These are phyloP conservation scores for Squalus acanthias DNA, from an alignment of 2,797 vertebrate species.

Conservation along the genomic window DNA sequence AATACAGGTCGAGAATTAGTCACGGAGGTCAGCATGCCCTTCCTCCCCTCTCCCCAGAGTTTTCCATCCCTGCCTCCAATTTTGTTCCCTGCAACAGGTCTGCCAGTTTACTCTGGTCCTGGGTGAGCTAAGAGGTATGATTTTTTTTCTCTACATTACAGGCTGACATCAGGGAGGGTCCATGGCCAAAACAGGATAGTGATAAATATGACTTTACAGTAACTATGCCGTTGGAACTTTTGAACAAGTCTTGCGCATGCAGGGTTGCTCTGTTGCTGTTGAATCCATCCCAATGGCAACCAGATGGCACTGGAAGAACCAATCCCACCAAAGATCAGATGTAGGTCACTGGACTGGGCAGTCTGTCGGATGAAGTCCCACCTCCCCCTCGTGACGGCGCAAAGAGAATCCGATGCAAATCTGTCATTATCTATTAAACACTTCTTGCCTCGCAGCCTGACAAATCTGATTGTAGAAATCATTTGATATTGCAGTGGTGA, in stretches of 20 bases:
- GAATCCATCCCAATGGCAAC: neutral
- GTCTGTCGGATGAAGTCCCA: neutral
- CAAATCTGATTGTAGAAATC: conserved; percentile 24
- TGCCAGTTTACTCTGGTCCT: neutral
- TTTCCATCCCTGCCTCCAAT: neutral
- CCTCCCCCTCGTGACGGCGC: conserved; percentile 44
- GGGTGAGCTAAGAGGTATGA: neutral
- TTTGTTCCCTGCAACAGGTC: neutral
- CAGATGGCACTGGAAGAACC: neutral
- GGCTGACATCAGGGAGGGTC: neutral
- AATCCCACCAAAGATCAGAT: neutral
- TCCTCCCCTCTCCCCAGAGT: neutral
- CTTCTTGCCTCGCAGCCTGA: neutral
- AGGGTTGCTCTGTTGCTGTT: no score
- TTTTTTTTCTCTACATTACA: neutral
- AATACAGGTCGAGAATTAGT: neutral
- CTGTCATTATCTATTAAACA: conserved; percentile 16
- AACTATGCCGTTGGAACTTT: neutral
- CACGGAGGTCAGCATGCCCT: neutral
- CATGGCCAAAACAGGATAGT: neutral
- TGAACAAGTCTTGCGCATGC: neutral
- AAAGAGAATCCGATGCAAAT: neutral
- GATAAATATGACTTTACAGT: neutral
- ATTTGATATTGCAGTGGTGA: conserved; percentile 32
- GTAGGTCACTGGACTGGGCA: neutral